Evolutionary conservation across 1,140 invertebrate species (phyloP).

Genomic region (Eubasilissa regina): DNA sequence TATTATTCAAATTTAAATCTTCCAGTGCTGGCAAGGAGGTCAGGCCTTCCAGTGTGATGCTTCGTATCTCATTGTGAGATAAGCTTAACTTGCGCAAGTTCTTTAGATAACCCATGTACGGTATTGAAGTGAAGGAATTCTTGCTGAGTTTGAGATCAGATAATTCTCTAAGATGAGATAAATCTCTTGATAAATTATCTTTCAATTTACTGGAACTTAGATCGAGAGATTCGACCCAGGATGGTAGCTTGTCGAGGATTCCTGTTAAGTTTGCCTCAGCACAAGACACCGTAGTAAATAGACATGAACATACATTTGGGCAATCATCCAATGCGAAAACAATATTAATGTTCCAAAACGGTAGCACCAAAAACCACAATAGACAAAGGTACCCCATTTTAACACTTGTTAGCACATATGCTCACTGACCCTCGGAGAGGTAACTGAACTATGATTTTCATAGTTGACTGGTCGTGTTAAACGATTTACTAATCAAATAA

Average conservation of each 20-base stretch:
- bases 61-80: constrained; percentile 64
- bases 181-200: constrained; percentile 65
- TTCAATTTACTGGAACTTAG: constrained; percentile 68
- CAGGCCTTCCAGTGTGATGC: constrained; percentile 63
- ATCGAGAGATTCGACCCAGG: constrained; percentile 77
- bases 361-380: constrained; percentile 46
- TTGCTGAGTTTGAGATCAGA: constrained; percentile 73
- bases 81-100: constrained; percentile 63
- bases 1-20: constrained; percentile 75
- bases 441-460: constrained; percentile 24
- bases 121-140: constrained; percentile 69
- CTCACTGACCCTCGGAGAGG: constrained; percentile 17
- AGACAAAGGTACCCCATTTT: constrained; percentile 49
- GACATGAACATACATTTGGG: constrained; percentile 74
- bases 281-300: constrained; percentile 75
- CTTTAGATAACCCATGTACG: constrained; percentile 67
- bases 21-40: constrained; percentile 63
- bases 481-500: background rate
- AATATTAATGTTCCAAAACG: constrained; percentile 39
- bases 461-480: background rate
- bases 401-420: constrained; percentile 51
- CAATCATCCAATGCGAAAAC: constrained; percentile 62
- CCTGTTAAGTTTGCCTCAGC: constrained; percentile 73
- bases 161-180: constrained; percentile 67
- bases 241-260: constrained; percentile 71